Evolutionary conservation across 2,888 invertebrate genomes (phyloP).

Genomic region (Melinaea marsaeus): DNA sequence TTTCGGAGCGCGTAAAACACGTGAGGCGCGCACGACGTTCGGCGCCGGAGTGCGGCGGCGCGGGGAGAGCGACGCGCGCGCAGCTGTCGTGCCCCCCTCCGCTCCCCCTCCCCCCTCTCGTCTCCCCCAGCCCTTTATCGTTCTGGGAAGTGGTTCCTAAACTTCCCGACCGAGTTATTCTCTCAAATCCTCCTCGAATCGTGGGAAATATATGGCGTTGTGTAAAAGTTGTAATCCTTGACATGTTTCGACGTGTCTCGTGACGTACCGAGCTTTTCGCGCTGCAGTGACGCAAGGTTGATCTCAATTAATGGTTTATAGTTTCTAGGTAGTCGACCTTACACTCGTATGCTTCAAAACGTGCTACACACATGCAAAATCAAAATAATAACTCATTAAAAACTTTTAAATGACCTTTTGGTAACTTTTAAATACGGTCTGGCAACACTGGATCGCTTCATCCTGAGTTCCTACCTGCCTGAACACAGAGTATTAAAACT

Average conservation of each 20-base stretch:
- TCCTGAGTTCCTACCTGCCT: constrained; percentile 63
- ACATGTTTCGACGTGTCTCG: constrained; percentile 52
- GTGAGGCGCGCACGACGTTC: constrained; percentile 45
- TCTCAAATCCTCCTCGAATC: constrained; percentile 43
- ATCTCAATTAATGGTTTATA: constrained; percentile 31
- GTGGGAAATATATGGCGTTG: constrained; percentile 43
- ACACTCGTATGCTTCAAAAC: constrained; percentile 10
- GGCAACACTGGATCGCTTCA: constrained; percentile 66
- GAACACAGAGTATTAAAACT: constrained; percentile 45
- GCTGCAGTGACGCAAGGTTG: constrained; percentile 34
- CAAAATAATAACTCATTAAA: constrained; percentile 10
- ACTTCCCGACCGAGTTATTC: constrained; percentile 71
- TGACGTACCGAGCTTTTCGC: constrained; percentile 58
- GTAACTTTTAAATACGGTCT: constrained; percentile 26
- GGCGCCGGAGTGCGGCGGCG: constrained; percentile 57
- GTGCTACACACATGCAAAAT: constrained; percentile 10
- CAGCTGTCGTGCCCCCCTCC: constrained; percentile 64
- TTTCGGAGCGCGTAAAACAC: constrained; percentile 31
- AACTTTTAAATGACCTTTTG: constrained; percentile 3
- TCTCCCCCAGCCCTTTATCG: constrained; percentile 68
- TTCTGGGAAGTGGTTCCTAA: constrained; percentile 78
- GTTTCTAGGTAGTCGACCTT: constrained; percentile 29
- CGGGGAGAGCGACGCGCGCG: constrained; percentile 67
- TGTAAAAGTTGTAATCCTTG: constrained; percentile 70
- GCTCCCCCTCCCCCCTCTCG: constrained; percentile 39